Percentiles rank a stretch among this genome's conserved stretches.
phyloP scores from a whole-genome alignment of 2,888 invertebrate species.

The Polyploca ridens region DNA sequence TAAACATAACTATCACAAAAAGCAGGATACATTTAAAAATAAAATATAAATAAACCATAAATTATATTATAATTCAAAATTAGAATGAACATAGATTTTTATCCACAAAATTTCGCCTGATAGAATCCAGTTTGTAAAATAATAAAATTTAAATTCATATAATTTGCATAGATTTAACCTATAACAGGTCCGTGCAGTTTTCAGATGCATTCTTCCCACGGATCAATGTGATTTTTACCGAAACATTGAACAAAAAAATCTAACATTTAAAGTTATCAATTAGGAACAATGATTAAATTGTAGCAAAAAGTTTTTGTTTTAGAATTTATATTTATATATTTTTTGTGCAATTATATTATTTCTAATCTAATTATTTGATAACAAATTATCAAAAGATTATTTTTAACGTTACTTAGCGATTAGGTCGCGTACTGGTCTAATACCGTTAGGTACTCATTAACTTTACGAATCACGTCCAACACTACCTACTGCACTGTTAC shows the following conservation, averaged over 20 bases:
- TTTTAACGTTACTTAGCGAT: not conserved
- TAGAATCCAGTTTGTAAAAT: conserved; percentile 54
- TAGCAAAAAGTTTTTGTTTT: no score
- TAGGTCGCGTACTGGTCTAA: not conserved
- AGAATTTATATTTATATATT: no score
- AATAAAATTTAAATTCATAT: conserved; percentile 49
- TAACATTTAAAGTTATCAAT: not conserved
- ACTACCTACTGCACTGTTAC: not conserved
- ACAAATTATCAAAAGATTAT: not conserved
- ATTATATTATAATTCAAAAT: conserved; percentile 14
- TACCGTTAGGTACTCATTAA: not conserved
- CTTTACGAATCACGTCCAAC: not conserved
- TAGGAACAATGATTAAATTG: no score
- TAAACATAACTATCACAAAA: not conserved
- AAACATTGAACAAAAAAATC: not conserved
- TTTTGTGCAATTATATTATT: not conserved
- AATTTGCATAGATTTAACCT: conserved; percentile 74
- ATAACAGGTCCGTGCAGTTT: conserved; percentile 69
- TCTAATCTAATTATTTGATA: not conserved
- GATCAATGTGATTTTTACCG: conserved; percentile 31
- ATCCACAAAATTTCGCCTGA: conserved; percentile 30
- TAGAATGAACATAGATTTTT: conserved; percentile 25
- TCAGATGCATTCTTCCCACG: conserved; percentile 43
- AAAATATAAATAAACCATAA: not conserved
- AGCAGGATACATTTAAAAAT: not conserved